These are phyloP conservation scores for Centropyge bicolor DNA, from an alignment of 2,797 vertebrate genomes.

Conservation along the genomic window DNA sequence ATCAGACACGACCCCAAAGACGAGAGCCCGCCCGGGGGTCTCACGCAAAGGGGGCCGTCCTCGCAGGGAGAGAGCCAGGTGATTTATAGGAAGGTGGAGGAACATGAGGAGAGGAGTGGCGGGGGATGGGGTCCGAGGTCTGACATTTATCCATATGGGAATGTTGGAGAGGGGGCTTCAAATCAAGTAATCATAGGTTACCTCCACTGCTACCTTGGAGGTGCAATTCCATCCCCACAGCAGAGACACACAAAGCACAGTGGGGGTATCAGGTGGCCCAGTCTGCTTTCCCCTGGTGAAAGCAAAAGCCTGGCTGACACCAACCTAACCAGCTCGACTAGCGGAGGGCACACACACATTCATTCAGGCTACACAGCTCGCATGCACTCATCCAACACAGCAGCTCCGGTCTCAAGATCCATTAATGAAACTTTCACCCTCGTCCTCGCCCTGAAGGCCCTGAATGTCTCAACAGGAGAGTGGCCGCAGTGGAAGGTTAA, in stretches of 20 bases:
- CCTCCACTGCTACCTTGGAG: constrained; percentile 77
- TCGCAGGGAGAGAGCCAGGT: constrained; percentile 56
- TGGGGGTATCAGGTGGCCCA: constrained; percentile 74
- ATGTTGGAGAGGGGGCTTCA: constrained; percentile 40
- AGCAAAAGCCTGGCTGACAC: constrained; percentile 66
- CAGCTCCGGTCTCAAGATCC: constrained; percentile 27
- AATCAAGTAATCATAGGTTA: constrained; percentile 74
- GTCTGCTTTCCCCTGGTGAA: constrained; percentile 53
- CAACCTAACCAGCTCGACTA: constrained; percentile 73
- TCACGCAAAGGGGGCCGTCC: constrained; percentile 39
- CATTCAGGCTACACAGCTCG: constrained; percentile 16
- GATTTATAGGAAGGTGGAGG: constrained; percentile 75
- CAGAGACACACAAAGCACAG: constrained; percentile 73
- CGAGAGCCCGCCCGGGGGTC: constrained; percentile 55
- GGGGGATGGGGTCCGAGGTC: constrained; percentile 32
- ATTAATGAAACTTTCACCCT: constrained; percentile 45
- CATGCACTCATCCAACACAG: constrained; percentile 22
- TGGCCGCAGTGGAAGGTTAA: constrained; percentile 39
- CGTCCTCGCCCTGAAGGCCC: constrained; percentile 2
- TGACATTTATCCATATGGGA: constrained; percentile 75
- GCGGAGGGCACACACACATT: constrained; percentile 44
- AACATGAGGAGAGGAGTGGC: constrained; percentile 56
- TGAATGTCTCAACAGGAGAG: background rate
- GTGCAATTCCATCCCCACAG: constrained; percentile 77
- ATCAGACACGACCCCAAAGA: constrained; percentile 73